Evolutionary conservation across 2,113 vertebrate genomes (phyloP).

Genomic region (Dermatemys mawii): DNA sequence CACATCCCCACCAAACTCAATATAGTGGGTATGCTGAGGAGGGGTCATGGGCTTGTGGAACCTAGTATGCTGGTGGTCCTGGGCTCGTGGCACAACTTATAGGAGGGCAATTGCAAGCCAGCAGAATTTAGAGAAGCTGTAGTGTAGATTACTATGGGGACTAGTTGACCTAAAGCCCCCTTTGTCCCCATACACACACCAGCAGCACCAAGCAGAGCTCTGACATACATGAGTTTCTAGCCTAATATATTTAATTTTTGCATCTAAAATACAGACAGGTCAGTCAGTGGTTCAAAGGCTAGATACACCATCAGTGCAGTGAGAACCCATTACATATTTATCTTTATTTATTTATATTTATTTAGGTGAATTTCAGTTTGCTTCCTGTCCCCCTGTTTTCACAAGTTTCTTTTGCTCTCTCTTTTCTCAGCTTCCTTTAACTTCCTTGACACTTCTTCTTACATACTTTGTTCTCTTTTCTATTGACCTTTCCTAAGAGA

Average conservation of each 20-base stretch:
- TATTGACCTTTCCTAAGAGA: not conserved
- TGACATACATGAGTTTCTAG: not conserved
- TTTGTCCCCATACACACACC: not conserved
- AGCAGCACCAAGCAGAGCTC: not conserved
- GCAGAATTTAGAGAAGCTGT: not conserved
- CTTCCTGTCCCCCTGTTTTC: not conserved
- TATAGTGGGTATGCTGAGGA: not conserved
- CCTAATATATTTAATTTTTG: not conserved
- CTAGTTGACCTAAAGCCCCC: not conserved
- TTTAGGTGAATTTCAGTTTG: not conserved
- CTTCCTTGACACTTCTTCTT: not conserved
- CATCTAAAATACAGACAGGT: not conserved
- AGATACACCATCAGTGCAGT: not conserved
- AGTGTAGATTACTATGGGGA: not conserved
- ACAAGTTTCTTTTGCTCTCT: not conserved
- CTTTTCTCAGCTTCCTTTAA: not conserved
- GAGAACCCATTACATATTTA: not conserved
- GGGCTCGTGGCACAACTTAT: accelerated
- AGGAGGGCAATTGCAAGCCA: not conserved
- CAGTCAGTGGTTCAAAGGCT: not conserved
- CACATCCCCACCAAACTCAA: not conserved
- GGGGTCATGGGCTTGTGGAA: not conserved
- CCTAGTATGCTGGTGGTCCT: not conserved
- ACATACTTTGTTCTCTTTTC: not conserved
- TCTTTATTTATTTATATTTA: not conserved